Conservation (phyloP, 2,797 vertebrate genomes). For the Lates japonicus region DNA sequence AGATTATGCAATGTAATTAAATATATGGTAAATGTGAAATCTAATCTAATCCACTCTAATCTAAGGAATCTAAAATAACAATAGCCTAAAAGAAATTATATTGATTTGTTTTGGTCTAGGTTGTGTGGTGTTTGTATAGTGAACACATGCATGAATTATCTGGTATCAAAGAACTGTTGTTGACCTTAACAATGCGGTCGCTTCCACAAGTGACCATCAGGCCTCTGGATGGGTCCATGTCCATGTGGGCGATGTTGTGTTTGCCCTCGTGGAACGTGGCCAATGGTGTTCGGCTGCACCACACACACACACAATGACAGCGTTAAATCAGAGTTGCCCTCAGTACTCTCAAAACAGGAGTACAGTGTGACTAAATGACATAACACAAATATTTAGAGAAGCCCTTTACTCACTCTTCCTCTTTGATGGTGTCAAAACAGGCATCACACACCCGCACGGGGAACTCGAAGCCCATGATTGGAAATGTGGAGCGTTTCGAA, state of each 20-base stretch:
- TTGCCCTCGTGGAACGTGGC: constrained; percentile 99
- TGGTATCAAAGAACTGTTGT: constrained; percentile 45
- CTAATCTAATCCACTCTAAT: no score
- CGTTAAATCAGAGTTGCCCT: constrained; percentile 21
- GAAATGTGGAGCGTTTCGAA: constrained; percentile 94
- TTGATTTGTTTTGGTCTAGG: neutral
- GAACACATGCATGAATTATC: constrained; percentile 31
- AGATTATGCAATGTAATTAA: neutral
- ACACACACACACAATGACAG: constrained; percentile 29
- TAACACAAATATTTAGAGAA: neutral
- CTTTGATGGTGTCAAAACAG: constrained; percentile 95
- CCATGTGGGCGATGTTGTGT: constrained; percentile 97
- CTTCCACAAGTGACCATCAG: constrained; percentile 98
- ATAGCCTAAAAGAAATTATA: neutral
- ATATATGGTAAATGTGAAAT: neutral
- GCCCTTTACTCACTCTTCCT: constrained; percentile 94
- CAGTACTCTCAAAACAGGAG: neutral
- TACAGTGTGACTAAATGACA: neutral
- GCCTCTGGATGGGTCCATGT: constrained; percentile 95
- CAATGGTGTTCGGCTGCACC: constrained; percentile 90
- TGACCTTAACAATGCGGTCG: constrained; percentile 96
- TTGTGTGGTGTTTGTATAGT: no score
- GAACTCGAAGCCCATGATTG: constrained; percentile 98
- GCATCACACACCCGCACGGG: constrained; percentile 96
- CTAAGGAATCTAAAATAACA: neutral